These are phyloP conservation scores for Chelmon rostratus DNA, from an alignment of 2,797 vertebrate species.

Conservation along the genomic window DNA sequence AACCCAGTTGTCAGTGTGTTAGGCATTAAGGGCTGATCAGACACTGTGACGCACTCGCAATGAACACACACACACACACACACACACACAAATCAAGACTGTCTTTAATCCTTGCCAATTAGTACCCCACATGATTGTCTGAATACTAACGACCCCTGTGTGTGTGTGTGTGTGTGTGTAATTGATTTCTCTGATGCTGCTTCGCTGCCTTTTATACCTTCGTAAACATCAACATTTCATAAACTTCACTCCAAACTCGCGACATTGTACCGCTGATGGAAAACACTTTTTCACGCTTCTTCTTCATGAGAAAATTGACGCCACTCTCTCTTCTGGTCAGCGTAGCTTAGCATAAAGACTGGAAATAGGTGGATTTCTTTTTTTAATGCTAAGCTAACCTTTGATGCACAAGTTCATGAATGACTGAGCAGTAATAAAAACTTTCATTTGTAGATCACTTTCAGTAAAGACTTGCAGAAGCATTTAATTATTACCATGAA, in stretches of 20 bases:
- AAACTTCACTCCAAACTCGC: constrained; percentile 37
- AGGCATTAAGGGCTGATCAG: constrained; percentile 81
- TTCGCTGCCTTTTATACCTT: constrained; percentile 69
- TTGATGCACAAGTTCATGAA: not conserved
- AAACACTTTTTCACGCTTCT: no score
- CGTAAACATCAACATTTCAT: constrained; percentile 70
- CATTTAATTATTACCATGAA: no score
- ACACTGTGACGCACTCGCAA: constrained; percentile 77
- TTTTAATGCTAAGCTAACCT: not conserved
- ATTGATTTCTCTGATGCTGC: constrained; percentile 75
- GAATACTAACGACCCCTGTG: constrained; percentile 78
- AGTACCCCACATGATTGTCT: constrained; percentile 69
- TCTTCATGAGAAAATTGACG: no score
- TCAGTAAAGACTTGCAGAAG: no score
- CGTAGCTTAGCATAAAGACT: not conserved
- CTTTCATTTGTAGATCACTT: no score
- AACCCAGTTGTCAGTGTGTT: constrained; percentile 81
- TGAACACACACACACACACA: constrained; percentile 57
- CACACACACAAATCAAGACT: constrained; percentile 70
- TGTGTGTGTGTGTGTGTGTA: constrained; percentile 54
- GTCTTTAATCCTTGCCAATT: constrained; percentile 84
- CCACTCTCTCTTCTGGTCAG: not conserved
- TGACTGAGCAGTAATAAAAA: no score
- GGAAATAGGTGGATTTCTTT: not conserved
- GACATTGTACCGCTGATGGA: not conserved